phyloP scores from a whole-genome alignment of 2,888 invertebrate species.

The Litoditis marina region DNA sequence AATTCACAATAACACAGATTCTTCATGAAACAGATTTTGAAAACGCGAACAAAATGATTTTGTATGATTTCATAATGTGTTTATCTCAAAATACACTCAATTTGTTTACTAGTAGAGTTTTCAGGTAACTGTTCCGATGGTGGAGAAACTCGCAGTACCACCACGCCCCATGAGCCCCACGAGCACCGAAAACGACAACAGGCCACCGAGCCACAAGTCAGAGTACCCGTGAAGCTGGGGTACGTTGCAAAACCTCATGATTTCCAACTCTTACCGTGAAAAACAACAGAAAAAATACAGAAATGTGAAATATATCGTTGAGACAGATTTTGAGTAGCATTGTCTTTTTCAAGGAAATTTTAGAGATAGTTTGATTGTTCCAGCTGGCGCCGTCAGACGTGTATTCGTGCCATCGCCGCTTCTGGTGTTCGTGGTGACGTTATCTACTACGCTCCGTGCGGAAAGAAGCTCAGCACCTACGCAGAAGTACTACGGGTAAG shows the following conservation, averaged over 20 bases:
- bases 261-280: too few relatives aligned
- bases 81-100: too few relatives aligned
- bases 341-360: too few relatives aligned
- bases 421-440: slow-evolving; percentile 90
- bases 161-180: slow-evolving; percentile 4
- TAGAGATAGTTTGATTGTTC: neutral
- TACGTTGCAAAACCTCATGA: too few relatives aligned
- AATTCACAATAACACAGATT: too few relatives aligned
- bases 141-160: slow-evolving; percentile 6
- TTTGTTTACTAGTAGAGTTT: too few relatives aligned
- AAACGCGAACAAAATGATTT: neutral
- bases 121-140: too few relatives aligned
- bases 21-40: neutral
- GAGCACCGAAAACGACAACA: slow-evolving; percentile 17
- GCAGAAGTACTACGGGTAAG: slow-evolving; percentile 69
- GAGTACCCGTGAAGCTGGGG: slow-evolving; percentile 15
- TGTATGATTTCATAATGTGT: too few relatives aligned
- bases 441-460: slow-evolving; percentile 75
- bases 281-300: neutral
- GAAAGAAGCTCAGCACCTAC: slow-evolving; percentile 70
- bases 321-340: neutral
- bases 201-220: slow-evolving; percentile 13
- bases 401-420: slow-evolving; percentile 39
- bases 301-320: neutral
- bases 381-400: slow-evolving; percentile 54